These are phyloP conservation scores for Cardinalis cardinalis DNA, from an alignment of 2,113 vertebrate species.

Conservation along the genomic window DNA sequence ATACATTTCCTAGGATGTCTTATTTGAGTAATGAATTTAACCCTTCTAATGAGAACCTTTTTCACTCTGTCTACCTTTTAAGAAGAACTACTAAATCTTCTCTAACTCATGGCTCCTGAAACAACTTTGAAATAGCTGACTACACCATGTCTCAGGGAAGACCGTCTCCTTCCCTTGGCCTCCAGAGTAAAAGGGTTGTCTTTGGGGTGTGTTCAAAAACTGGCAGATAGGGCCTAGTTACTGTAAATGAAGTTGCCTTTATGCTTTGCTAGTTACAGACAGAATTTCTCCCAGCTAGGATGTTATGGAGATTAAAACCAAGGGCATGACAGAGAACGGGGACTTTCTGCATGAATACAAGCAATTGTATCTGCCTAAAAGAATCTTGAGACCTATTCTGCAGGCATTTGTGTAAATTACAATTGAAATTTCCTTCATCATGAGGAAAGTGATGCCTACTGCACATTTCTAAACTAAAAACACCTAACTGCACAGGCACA, in stretches of 20 bases:
- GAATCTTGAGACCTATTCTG: neutral
- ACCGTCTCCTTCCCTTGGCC: neutral
- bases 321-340: neutral
- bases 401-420: neutral
- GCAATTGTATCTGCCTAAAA: neutral
- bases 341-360: neutral
- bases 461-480: neutral
- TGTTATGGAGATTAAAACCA: neutral
- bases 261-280: neutral
- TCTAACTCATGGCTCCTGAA: neutral
- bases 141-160: neutral
- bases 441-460: neutral
- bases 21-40: neutral
- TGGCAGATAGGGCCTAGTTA: neutral
- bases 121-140: neutral
- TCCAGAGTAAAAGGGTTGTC: neutral
- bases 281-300: neutral
- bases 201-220: neutral
- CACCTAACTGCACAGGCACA: neutral
- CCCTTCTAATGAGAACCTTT: neutral
- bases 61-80: accelerated
- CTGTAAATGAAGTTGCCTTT: neutral
- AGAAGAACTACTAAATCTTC: neutral
- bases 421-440: neutral
- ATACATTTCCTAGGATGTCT: neutral